Conservation (phyloP, 2,113 vertebrate genomes). For the Muntiacus reevesi region DNA sequence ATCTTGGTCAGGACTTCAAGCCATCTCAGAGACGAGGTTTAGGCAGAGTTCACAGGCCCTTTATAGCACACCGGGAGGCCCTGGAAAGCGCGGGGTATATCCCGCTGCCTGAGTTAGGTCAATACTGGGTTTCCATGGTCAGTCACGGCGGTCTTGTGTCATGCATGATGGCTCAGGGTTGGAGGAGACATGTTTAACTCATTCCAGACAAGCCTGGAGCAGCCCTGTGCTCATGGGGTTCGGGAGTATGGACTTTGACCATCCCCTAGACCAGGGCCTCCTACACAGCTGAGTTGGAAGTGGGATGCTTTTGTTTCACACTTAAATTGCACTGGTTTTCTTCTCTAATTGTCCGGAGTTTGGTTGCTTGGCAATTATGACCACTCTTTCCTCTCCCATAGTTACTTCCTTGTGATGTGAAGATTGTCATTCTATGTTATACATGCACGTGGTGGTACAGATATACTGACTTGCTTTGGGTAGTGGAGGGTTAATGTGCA, state of each 20-base stretch:
- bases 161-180: neutral
- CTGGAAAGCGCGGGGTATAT: accelerated
- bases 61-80: accelerated
- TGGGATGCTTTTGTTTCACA: neutral
- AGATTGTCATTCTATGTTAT: neutral
- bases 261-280: neutral
- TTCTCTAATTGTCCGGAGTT: neutral
- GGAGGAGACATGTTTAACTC: neutral
- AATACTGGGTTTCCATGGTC: neutral
- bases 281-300: neutral
- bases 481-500: neutral
- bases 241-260: neutral
- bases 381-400: neutral
- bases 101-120: too few relatives aligned
- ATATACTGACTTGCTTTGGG: neutral
- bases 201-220: neutral
- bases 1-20: neutral
- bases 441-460: accelerated
- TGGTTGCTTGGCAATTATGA: neutral
- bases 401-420: neutral
- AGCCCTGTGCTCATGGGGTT: neutral
- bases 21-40: neutral
- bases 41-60: neutral
- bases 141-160: neutral
- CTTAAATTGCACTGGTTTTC: accelerated